A percentile compares a stretch with the other conserved stretches of the same genome.
These are phyloP conservation scores for Malthinus flaveolus DNA, from an alignment of 2,888 invertebrate species.

Conservation along the genomic window DNA sequence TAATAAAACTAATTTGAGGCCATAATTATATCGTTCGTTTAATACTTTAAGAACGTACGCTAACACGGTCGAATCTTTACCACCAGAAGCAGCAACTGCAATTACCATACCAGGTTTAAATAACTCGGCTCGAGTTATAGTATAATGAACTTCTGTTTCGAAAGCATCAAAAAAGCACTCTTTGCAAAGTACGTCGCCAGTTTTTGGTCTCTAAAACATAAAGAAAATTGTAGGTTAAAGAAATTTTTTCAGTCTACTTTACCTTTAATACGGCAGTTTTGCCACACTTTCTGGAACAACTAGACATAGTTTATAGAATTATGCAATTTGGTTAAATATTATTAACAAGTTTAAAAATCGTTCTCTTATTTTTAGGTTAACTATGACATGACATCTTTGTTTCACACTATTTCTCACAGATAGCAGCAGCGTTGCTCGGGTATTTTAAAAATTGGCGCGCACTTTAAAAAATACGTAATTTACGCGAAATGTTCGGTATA, in stretches of 20 bases:
- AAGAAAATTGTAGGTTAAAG: not conserved
- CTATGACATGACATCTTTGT: no score
- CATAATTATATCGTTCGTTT: constrained; percentile 89
- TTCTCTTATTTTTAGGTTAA: no score
- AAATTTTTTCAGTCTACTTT: constrained; percentile 23
- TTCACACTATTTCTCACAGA: no score
- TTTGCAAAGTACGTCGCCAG: constrained; percentile 89
- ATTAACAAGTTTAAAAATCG: no score
- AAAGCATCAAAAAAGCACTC: constrained; percentile 93
- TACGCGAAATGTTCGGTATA: no score
- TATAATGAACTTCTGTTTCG: constrained; percentile 93
- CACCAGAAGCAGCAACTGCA: constrained; percentile 92
- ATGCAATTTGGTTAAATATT: no score
- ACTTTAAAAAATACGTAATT: no score
- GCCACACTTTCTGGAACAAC: constrained; percentile 74
- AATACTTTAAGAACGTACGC: constrained; percentile 90
- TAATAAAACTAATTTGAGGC: constrained; percentile 83
- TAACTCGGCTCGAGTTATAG: constrained; percentile 78
- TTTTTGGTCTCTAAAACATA: constrained; percentile 80
- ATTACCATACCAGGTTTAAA: constrained; percentile 85
- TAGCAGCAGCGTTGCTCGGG: no score
- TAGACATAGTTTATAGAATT: constrained; percentile 60
- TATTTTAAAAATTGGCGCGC: no score
- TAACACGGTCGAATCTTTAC: constrained; percentile 96
- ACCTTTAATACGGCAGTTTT: constrained; percentile 78